Evolutionary conservation across 2,888 invertebrate species (phyloP), one percentile per base, ranked within the genome.

Genomic region (Agapostemon virescens): DNA sequence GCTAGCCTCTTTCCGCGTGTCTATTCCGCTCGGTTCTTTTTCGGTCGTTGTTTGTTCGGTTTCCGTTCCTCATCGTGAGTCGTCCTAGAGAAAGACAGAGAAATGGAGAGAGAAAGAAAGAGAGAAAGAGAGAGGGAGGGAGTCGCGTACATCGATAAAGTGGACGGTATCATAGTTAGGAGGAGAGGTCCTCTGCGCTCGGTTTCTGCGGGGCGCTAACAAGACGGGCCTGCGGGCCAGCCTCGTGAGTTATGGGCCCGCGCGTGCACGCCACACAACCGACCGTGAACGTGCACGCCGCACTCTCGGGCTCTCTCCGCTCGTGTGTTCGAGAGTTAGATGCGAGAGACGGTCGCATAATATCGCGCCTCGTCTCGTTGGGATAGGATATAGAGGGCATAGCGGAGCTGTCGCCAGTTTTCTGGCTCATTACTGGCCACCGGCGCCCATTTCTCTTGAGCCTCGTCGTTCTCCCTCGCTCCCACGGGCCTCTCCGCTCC

Each of bases 341-440:
- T 42, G 69, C 73, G 70, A 30, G 82, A 63, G 71, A 74, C 76
- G 83, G 74, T 75, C 85, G 82, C 74, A 71, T 80, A 84, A 84
- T 81, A 86, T 84, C 82, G 84, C 79, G 81, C 77, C 73, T 77
- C 85, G 83, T 88, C 87, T 88, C 88, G 85, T 87, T 87, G 85
- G 83, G 75, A 86, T 87, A 86, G 85, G 69, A 86, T 87, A 84
- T 87, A 88, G 88, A 77, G 86, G 88, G 87, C 89, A 90, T 90
- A 90, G 90, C 90, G 79, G 86, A 88, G 90, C 92, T 92, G 92
- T 92, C 92, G 91, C 89, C 92, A 91, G 92, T 92, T 92, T 92
- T 92, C 92, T 91, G 92, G 90, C 92, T 92, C 92, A 91, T 92
- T 92, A 92, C 92, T 89, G 89, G 85, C 88, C 89, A 87, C 89